phyloP scores from a whole-genome alignment of 2,797 vertebrate genomes.

The Valencia hispanica region DNA sequence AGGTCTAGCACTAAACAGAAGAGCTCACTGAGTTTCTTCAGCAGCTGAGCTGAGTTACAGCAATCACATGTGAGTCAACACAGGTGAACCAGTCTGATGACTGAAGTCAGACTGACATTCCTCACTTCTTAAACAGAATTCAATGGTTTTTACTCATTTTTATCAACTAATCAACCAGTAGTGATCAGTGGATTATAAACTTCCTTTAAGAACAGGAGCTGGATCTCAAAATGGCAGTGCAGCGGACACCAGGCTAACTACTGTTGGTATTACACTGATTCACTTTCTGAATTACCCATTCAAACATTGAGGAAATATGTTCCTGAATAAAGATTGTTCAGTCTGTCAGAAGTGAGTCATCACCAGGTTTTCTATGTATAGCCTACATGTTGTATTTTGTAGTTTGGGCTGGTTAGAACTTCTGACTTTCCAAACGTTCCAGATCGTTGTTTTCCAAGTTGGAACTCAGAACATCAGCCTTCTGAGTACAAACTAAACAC shows the following conservation, averaged over 20 bases:
- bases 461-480: background rate
- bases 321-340: background rate
- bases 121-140: conserved; percentile 50
- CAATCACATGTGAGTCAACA: conserved; percentile 34
- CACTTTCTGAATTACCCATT: background rate
- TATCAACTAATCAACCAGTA: conserved; percentile 1
- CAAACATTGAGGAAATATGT: background rate
- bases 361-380: background rate
- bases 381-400: no score
- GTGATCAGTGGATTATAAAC: conserved; percentile 70
- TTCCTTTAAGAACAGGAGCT: conserved; percentile 1
- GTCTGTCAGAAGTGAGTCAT: background rate
- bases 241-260: no score
- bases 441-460: background rate
- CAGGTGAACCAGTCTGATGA: background rate
- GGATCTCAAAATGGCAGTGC: background rate
- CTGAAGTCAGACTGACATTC: conserved; percentile 51
- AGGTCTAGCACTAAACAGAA: background rate
- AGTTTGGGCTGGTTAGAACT: no score
- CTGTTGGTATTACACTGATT: background rate
- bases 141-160: background rate
- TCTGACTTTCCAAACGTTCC: background rate
- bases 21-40: background rate
- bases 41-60: conserved; percentile 55
- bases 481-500: background rate